These are phyloP conservation scores for Oceanodroma leucorhoa DNA, from an alignment of 2,797 vertebrate species.

Conservation along the genomic window DNA sequence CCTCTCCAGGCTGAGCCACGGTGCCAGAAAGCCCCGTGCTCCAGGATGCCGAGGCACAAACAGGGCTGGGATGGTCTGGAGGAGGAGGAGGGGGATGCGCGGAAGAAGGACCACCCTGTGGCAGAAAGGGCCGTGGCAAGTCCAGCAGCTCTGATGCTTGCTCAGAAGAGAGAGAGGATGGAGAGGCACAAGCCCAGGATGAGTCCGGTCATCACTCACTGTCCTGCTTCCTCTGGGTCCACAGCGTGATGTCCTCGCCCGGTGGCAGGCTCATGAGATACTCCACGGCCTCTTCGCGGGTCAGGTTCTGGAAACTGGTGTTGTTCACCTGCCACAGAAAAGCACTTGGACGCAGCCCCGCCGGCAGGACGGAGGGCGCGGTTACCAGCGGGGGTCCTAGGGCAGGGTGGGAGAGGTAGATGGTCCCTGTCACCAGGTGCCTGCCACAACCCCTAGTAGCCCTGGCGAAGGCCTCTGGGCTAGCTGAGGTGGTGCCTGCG, in stretches of 20 bases:
- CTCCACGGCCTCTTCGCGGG: slow-evolving; percentile 91
- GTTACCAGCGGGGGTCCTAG: neutral
- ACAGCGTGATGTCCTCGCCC: slow-evolving; percentile 80
- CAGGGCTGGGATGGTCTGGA: neutral
- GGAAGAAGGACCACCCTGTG: neutral
- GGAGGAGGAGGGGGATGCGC: neutral
- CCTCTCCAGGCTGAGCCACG: neutral
- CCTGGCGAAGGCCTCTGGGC: neutral
- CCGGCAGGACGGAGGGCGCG: accelerated
- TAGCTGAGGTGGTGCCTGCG: neutral
- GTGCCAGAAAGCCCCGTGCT: neutral
- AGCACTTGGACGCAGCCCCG: neutral
- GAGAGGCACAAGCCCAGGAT: neutral
- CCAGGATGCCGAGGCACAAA: neutral
- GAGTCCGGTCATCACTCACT: slow-evolving; percentile 78
- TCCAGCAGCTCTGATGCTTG: neutral
- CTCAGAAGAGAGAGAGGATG: neutral
- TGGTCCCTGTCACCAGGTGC: neutral
- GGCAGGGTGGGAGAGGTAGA: neutral
- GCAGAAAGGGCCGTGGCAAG: neutral
- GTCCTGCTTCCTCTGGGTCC: slow-evolving; percentile 90
- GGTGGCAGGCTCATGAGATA: slow-evolving; percentile 82
- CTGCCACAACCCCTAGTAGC: neutral
- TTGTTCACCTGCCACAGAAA: slow-evolving; percentile 83
- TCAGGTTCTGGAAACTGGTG: slow-evolving; percentile 85